phyloP scores from a whole-genome alignment of 2,888 invertebrate species.

The Eupeodes latifasciatus region DNA sequence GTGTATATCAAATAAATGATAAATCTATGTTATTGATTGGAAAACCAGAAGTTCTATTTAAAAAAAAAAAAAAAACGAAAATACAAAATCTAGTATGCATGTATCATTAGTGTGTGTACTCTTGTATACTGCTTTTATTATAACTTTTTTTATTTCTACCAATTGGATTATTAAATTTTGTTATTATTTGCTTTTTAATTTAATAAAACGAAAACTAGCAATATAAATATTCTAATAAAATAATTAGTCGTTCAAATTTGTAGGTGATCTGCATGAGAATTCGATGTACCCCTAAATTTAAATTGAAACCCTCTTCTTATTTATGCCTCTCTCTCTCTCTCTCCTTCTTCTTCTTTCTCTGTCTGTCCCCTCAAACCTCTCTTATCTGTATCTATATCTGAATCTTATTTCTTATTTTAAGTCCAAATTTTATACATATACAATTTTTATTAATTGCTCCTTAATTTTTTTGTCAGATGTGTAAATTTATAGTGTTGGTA shows the following conservation, averaged over 20 bases:
- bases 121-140: conserved; percentile 70
- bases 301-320: conserved; percentile 63
- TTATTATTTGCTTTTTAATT: conserved; percentile 30
- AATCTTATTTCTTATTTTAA: background rate
- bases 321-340: conserved; percentile 54
- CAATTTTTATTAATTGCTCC: background rate
- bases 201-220: conserved; percentile 14
- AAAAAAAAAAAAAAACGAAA: conserved; percentile 40
- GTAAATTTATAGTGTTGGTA: background rate
- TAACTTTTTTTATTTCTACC: conserved; percentile 34
- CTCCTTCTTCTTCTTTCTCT: conserved; percentile 31
- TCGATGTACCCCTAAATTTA: conserved; percentile 78
- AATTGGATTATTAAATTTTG: conserved; percentile 13
- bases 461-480: conserved; percentile 1
- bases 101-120: conserved; percentile 76
- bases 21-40: conserved; percentile 63
- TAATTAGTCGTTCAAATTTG: conserved; percentile 14
- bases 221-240: background rate
- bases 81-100: conserved; percentile 69
- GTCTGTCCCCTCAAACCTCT: conserved; percentile 2
- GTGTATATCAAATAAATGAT: conserved; percentile 55
- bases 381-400: conserved; percentile 6
- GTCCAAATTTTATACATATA: background rate
- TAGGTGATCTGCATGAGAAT: conserved; percentile 66
- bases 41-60: conserved; percentile 39